phyloP scores from a whole-genome alignment of 2,113 vertebrate species.

The Campylomormyrus numenius region DNA sequence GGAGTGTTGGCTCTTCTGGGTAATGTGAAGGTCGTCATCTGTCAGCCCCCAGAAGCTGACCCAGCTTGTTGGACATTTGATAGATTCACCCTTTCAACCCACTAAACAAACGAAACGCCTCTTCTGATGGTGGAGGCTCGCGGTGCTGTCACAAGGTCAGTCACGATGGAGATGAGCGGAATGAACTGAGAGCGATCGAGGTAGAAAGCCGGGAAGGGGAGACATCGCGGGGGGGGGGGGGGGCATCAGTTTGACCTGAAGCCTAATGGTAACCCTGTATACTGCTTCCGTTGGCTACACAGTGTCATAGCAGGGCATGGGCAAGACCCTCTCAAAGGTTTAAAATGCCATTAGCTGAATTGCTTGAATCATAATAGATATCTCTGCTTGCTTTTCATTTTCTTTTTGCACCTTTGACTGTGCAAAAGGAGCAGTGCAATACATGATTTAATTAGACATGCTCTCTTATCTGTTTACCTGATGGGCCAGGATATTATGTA shows the following conservation, averaged over 20 bases:
- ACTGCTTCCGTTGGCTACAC: neutral
- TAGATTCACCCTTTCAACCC: neutral
- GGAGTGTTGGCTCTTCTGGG: neutral
- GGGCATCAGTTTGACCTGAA: neutral
- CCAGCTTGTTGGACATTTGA: neutral
- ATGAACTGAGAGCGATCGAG: neutral
- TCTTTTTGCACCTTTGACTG: neutral
- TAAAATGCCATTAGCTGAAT: neutral
- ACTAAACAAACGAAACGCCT: neutral
- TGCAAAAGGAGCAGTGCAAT: neutral
- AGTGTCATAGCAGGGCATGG: neutral
- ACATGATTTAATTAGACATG: conserved; percentile 5
- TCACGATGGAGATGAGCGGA: neutral
- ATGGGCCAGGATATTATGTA: neutral
- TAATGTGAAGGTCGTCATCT: conserved; percentile 1
- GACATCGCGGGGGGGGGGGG: neutral
- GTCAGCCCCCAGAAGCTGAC: neutral
- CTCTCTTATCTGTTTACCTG: conserved; percentile 14
- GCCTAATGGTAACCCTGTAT: neutral
- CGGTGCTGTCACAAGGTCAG: neutral
- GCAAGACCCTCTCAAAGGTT: neutral
- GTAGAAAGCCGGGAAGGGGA: neutral
- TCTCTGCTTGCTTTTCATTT: conserved; percentile 5
- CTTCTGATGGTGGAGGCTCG: neutral
- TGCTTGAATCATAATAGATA: neutral